Evolutionary conservation across 2,113 vertebrate genomes (phyloP).

Genomic region (Callospermophilus lateralis): DNA sequence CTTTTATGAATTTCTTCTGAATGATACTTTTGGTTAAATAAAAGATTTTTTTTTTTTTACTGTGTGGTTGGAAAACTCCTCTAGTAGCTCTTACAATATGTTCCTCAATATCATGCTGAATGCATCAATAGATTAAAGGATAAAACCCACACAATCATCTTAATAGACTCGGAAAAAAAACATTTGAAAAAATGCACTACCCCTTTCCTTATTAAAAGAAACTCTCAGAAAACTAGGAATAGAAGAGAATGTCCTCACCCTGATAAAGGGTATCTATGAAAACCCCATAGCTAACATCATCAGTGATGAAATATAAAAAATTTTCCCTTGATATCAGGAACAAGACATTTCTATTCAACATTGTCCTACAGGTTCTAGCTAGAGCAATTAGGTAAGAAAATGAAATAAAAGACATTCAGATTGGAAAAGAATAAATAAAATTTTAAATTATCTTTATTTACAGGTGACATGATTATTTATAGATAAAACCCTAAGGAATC

Average conservation of each 20-base stretch:
- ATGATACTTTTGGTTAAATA: constrained; percentile 28
- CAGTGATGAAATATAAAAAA: constrained; percentile 29
- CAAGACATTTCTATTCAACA: constrained; percentile 36
- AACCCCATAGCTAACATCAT: constrained; percentile 31
- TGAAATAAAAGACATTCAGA: constrained; percentile 6
- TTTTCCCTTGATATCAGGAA: constrained; percentile 16
- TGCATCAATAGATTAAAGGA: constrained; percentile 30
- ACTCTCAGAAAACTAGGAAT: constrained; percentile 41
- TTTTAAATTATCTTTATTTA: constrained; percentile 19
- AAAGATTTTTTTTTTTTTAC: constrained; percentile 43
- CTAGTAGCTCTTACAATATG: constrained; percentile 31
- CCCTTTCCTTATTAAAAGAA: constrained; percentile 38
- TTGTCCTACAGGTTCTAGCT: not conserved
- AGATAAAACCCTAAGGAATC: not conserved
- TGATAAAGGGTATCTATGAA: constrained; percentile 53
- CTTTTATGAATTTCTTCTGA: constrained; percentile 35
- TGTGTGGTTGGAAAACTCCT: constrained; percentile 35
- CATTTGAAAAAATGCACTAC: constrained; percentile 46
- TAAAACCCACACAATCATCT: constrained; percentile 24
- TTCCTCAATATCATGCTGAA: constrained; percentile 51
- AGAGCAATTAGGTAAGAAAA: constrained; percentile 39
- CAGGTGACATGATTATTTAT: not conserved
- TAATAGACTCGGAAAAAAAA: constrained; percentile 40
- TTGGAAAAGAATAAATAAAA: not conserved
- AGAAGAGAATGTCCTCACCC: constrained; percentile 36